A percentile compares a stretch with the other conserved stretches of the same genome.
These are phyloP conservation scores for Drosophila neotestacea DNA, from an alignment of 2,888 invertebrate species.

Conservation along the genomic window DNA sequence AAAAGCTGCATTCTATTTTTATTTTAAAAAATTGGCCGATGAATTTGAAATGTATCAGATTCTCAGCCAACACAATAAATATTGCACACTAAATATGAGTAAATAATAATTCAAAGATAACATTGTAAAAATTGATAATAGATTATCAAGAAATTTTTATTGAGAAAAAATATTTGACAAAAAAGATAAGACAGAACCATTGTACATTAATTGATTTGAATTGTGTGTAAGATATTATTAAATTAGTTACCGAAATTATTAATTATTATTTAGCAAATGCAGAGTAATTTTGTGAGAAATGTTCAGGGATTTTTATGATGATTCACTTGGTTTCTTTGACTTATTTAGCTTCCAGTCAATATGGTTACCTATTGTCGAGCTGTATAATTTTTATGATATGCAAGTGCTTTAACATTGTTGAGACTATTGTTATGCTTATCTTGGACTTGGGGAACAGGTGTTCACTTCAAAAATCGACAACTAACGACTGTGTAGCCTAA, in stretches of 20 bases:
- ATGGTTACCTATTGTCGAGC: conserved; percentile 3
- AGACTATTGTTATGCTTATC: conserved; percentile 45
- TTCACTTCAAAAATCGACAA: conserved; percentile 44
- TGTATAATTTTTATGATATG: conserved; percentile 42
- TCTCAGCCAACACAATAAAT: too few relatives aligned
- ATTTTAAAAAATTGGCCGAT: too few relatives aligned
- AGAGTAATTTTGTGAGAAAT: not conserved
- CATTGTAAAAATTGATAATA: not conserved
- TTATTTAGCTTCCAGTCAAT: not conserved
- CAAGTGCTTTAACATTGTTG: conserved; percentile 49
- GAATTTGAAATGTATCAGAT: too few relatives aligned
- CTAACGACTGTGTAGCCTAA: conserved; percentile 10
- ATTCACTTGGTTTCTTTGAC: conserved; percentile 16
- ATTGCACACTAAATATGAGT: not conserved
- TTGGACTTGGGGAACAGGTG: conserved; percentile 48
- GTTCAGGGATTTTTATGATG: conserved; percentile 4
- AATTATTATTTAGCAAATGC: not conserved
- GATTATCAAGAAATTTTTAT: not conserved
- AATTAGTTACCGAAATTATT: not conserved
- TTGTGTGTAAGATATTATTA: not conserved
- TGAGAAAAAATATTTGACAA: not conserved
- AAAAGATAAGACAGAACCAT: not conserved
- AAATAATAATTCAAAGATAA: not conserved
- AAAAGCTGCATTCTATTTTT: too few relatives aligned
- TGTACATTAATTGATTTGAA: not conserved